These are phyloP conservation scores for Megalonaias nervosa DNA, from an alignment of 1,140 invertebrate genomes.

Conservation along the genomic window DNA sequence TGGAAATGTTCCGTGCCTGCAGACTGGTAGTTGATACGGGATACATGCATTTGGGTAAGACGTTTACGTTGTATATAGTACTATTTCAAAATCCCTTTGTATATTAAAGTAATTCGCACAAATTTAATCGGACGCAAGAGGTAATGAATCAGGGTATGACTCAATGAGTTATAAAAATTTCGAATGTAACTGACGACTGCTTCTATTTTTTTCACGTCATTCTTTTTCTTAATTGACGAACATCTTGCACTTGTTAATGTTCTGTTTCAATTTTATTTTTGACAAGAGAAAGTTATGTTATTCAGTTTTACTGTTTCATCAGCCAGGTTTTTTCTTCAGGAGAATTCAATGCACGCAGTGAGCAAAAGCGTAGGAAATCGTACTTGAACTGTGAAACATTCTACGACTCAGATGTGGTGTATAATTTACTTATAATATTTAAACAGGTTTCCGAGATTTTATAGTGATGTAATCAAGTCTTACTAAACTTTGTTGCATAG, in stretches of 20 bases:
- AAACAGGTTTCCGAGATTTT: too few species aligned
- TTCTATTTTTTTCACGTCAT: not conserved
- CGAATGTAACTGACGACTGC: not conserved
- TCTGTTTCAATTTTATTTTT: too few species aligned
- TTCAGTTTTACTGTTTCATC: too few species aligned
- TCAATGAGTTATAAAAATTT: not conserved
- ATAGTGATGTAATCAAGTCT: too few species aligned
- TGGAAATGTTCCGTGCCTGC: constrained; percentile 67
- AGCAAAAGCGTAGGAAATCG: too few species aligned
- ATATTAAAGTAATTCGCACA: not conserved
- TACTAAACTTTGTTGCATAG: too few species aligned
- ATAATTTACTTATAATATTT: too few species aligned
- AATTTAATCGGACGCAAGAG: not conserved
- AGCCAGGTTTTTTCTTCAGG: too few species aligned
- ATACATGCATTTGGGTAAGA: constrained; percentile 64
- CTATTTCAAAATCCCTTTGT: not conserved
- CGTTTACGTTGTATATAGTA: not conserved
- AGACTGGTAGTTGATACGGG: constrained; percentile 72
- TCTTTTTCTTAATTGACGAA: not conserved
- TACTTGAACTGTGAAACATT: too few species aligned
- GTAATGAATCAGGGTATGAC: not conserved
- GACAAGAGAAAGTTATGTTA: too few species aligned
- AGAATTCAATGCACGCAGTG: too few species aligned
- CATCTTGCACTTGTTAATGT: not conserved
- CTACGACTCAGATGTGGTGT: too few species aligned